Conservation (phyloP, 2,888 invertebrate genomes). For the Taenaris catops region DNA sequence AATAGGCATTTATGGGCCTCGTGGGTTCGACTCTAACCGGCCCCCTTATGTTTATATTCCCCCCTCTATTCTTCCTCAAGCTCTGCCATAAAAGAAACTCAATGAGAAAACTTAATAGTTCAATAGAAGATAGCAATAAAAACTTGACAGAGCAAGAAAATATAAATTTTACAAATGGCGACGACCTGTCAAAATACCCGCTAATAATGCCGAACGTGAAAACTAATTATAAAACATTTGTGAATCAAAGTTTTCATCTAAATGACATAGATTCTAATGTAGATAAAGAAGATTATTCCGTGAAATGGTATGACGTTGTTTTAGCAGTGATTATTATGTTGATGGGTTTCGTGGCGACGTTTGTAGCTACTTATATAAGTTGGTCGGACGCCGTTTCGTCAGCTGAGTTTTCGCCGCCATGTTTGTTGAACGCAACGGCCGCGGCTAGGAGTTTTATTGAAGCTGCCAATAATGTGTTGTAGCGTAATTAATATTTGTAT, state of each 20-base stretch:
- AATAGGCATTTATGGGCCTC: slow-evolving; percentile 91
- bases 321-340: slow-evolving; percentile 80
- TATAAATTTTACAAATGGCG: slow-evolving; percentile 24
- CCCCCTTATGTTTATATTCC: slow-evolving; percentile 90
- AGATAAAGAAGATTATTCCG: slow-evolving; percentile 38
- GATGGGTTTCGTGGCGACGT: slow-evolving; percentile 82
- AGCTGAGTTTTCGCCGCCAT: slow-evolving; percentile 85
- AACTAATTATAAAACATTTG: slow-evolving; percentile 53
- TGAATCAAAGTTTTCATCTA: slow-evolving; percentile 23
- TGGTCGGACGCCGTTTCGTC: slow-evolving; percentile 82
- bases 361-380: slow-evolving; percentile 86
- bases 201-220: slow-evolving; percentile 34
- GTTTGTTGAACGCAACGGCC: slow-evolving; percentile 82
- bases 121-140: slow-evolving; percentile 10
- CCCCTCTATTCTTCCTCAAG: slow-evolving; percentile 89
- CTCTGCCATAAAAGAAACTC: slow-evolving; percentile 75
- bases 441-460: slow-evolving; percentile 56
- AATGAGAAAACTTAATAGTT: slow-evolving; percentile 24
- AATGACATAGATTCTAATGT: slow-evolving; percentile 21
- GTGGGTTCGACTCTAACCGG: slow-evolving; percentile 92
- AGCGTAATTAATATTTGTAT: too few species aligned
- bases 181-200: slow-evolving; percentile 40
- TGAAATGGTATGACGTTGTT: slow-evolving; percentile 68
- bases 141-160: slow-evolving; percentile 3
- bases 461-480: slow-evolving; percentile 5